Evolutionary conservation across 2,888 invertebrate species (phyloP), one percentile per base, ranked within the genome.

Genomic region (Creontiades dilutus): DNA sequence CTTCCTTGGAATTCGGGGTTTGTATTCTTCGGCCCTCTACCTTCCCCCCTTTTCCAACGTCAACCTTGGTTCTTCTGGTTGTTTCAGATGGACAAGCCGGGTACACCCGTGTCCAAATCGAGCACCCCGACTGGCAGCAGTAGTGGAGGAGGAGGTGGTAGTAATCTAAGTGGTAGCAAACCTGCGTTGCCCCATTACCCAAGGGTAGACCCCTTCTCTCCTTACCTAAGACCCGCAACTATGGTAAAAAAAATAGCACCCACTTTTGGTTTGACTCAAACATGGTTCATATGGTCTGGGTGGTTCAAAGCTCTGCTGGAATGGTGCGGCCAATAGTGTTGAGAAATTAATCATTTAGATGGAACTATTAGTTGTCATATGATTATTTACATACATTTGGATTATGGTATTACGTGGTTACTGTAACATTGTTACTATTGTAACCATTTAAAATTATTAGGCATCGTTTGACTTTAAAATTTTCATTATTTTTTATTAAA

Each of bases 61-160:
- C 37, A 48, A 82, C 48, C 82, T 61, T 86, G 52, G 82, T 82
- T 48, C 82, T 82, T 82, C 82, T 82, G 75, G 27, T 47, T 86
- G 86, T 86, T 86, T 68, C 92, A 94, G 93, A 93, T 93, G 93
- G 94, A 94, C 92, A 94, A 94, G 92, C 93, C 94, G 23, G 93
- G 93, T 57, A 94, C 94, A 12, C 94, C 94, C 52, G 94, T 94
- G 57, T 94, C 94, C 76, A 95, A 94, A 93, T 93, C 94, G 90
- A 93, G 93, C 91, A 92, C 92, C 46, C 92, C 92, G 14, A 92
- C 92, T n/a, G 91, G 90, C 27, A 90, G 89, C 57, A 91, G 91
- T 90, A 91, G 92, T 47, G 90, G 91, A 23, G 89, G 89, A 27
- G 90, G 89, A 68, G 85, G 85, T 37, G 57, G 85, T 84, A 86